phyloP scores from a whole-genome alignment of 2,888 invertebrate species.

The Netelia virgata region DNA sequence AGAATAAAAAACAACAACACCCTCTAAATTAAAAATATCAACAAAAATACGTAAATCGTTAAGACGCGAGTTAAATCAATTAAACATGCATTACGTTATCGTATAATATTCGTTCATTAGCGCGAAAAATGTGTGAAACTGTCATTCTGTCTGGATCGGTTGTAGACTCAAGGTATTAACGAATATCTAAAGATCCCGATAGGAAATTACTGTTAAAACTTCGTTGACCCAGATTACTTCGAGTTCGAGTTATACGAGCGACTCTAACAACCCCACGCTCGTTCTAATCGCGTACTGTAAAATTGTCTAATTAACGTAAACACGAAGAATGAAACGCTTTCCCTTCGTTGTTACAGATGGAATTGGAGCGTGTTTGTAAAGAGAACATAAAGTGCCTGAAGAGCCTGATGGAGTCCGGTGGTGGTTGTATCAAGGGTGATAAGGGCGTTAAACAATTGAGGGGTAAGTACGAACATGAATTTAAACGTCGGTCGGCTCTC shows the following conservation, averaged over 20 bases:
- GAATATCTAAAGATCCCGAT: background rate
- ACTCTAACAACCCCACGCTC: too few species aligned
- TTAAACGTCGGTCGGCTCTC: slow-evolving; percentile 70
- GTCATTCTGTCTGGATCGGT: too few species aligned
- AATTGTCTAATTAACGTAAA: background rate
- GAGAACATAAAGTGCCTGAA: slow-evolving; percentile 94
- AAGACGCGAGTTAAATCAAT: too few species aligned
- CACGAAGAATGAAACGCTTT: background rate
- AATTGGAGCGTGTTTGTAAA: slow-evolving; percentile 93
- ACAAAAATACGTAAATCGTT: too few species aligned
- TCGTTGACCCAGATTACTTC: background rate
- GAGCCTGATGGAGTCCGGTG: slow-evolving; percentile 87
- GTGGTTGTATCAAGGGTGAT: slow-evolving; percentile 79
- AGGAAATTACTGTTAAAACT: background rate
- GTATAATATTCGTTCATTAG: too few species aligned
- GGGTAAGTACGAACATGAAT: slow-evolving; percentile 82
- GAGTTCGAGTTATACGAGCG: too few species aligned
- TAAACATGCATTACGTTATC: too few species aligned
- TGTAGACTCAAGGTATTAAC: too few species aligned
- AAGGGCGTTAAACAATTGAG: slow-evolving; percentile 83
- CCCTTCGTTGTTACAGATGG: slow-evolving; percentile 88
- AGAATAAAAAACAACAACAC: too few species aligned
- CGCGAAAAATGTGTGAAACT: too few species aligned
- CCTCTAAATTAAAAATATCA: too few species aligned
- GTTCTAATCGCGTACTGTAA: too few species aligned